These are phyloP conservation scores for Euphonia xanthogaster DNA, from an alignment of 2,797 vertebrate species.

Conservation along the genomic window DNA sequence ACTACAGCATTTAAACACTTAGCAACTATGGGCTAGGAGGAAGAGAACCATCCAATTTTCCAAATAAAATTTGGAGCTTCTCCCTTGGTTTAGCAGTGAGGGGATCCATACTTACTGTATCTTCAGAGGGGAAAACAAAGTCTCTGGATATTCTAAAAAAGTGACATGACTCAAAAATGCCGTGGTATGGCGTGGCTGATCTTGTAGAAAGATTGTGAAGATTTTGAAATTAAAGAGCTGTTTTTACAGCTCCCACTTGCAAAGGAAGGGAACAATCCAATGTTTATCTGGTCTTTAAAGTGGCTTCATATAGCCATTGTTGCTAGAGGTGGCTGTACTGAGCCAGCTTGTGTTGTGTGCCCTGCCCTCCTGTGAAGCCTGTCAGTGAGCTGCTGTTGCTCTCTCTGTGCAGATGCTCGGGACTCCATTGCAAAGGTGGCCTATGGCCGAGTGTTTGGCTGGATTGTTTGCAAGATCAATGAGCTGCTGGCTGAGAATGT, in stretches of 20 bases:
- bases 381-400: background rate
- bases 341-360: background rate
- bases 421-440: slow-evolving; percentile 80
- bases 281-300: background rate
- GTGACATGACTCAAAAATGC: background rate
- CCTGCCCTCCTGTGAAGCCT: background rate
- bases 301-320: background rate
- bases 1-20: background rate
- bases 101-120: background rate
- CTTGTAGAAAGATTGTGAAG: background rate
- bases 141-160: background rate
- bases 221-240: background rate
- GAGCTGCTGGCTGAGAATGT: slow-evolving; percentile 71
- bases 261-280: background rate
- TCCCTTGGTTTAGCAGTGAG: background rate
- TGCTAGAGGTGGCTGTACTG: background rate
- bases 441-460: slow-evolving; percentile 78
- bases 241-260: background rate
- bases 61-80: background rate
- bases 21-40: background rate
- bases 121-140: background rate
- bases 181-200: background rate
- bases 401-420: slow-evolving; percentile 69
- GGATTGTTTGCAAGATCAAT: slow-evolving; percentile 81
- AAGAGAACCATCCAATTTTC: background rate